Evolutionary conservation across 2,888 invertebrate genomes (phyloP).

Genomic region (Branchipolynoe longqiensis): DNA sequence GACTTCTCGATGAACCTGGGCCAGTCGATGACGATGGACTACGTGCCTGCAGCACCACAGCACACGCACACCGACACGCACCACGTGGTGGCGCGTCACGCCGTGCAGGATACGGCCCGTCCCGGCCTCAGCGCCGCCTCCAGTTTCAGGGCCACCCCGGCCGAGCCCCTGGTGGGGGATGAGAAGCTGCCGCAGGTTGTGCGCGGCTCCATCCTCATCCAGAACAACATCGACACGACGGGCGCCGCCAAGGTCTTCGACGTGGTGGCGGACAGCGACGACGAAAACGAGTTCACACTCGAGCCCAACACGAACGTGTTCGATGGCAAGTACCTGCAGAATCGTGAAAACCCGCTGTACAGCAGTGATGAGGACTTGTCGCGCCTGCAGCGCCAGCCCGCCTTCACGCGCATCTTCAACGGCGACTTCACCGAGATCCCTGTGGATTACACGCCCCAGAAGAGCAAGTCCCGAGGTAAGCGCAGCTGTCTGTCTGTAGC

Average conservation of each 20-base stretch:
- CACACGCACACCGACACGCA: constrained; percentile 19
- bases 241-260: constrained; percentile 65
- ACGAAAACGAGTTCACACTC: constrained; percentile 59
- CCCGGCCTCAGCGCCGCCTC: not conserved
- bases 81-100: not conserved
- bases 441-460: constrained; percentile 6
- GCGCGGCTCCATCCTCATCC: constrained; percentile 68
- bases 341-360: constrained; percentile 69
- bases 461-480: constrained; percentile 3
- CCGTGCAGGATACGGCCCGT: no score
- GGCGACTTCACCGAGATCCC: constrained; percentile 50
- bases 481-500: no score
- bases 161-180: constrained; percentile 56
- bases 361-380: constrained; percentile 65
- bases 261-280: constrained; percentile 64
- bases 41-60: constrained; percentile 55
- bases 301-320: constrained; percentile 69
- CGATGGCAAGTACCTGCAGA: constrained; percentile 66
- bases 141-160: not conserved
- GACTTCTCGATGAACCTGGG: constrained; percentile 66
- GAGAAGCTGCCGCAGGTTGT: constrained; percentile 65
- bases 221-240: constrained; percentile 68
- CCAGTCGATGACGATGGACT: constrained; percentile 69
- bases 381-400: constrained; percentile 38
- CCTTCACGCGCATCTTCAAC: constrained; percentile 63